A percentile compares a stretch with the other conserved stretches of the same genome.
Conservation (phyloP, 2,888 invertebrate species). For the Norana najaformis region DNA sequence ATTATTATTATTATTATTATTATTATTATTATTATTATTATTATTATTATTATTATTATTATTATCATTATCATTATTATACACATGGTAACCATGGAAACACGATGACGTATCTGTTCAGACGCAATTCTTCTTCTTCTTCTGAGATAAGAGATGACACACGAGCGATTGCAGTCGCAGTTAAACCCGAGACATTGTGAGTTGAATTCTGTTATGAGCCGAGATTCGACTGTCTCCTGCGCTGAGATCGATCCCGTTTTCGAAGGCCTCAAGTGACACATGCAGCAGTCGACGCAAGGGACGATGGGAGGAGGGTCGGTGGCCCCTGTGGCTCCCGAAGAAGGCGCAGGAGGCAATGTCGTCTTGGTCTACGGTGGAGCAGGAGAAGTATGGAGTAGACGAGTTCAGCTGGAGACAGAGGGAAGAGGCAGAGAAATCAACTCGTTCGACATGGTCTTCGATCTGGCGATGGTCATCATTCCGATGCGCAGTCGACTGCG, state of each 20-base stretch:
- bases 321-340: neutral
- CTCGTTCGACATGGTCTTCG: neutral
- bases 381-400: neutral
- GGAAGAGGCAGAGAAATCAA: neutral
- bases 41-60: too few relatives aligned
- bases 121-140: neutral
- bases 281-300: neutral
- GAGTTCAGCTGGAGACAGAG: too few relatives aligned
- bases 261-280: neutral
- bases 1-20: too few relatives aligned
- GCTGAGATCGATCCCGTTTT: too few relatives aligned
- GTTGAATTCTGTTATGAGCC: neutral
- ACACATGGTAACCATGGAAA: neutral
- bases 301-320: neutral
- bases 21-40: too few relatives aligned
- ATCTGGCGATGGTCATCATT: neutral
- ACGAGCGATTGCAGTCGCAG: neutral
- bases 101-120: neutral
- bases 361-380: too few relatives aligned
- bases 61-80: too few relatives aligned
- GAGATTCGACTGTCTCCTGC: too few relatives aligned
- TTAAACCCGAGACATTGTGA: neutral
- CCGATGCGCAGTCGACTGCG: neutral
- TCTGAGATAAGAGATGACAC: neutral
- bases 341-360: neutral